Evolutionary conservation across 2,797 vertebrate species (phyloP).

Genomic region (Orientallactaga sibirica): DNA sequence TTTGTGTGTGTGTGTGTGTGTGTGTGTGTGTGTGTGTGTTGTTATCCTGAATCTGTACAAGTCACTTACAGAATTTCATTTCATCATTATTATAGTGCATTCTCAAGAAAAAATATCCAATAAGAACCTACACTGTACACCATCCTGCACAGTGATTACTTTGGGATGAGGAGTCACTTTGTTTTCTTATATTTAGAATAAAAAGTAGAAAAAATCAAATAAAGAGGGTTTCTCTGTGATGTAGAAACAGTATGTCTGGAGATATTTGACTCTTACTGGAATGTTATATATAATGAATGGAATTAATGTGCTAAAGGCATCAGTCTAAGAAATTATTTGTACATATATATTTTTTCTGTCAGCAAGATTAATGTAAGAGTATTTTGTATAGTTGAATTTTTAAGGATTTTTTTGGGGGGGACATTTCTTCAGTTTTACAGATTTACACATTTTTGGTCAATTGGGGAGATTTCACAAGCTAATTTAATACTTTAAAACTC

Average conservation of each 20-base stretch:
- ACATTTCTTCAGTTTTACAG: slow-evolving; percentile 29
- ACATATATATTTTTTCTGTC: background rate
- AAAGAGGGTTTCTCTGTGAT: slow-evolving; percentile 14
- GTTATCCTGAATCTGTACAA: background rate
- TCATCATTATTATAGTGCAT: slow-evolving; percentile 14
- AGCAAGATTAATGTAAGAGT: slow-evolving; percentile 8
- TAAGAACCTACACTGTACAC: background rate
- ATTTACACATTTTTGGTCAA: background rate
- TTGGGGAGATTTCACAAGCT: slow-evolving; percentile 29
- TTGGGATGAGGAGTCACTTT: background rate
- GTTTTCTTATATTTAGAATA: slow-evolving; percentile 2
- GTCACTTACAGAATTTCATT: slow-evolving; percentile 27
- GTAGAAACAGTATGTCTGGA: slow-evolving; percentile 21
- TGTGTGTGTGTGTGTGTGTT: too few species aligned
- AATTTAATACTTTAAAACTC: slow-evolving; percentile 4
- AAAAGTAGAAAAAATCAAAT: slow-evolving; percentile 10
- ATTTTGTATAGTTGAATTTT: slow-evolving; percentile 54
- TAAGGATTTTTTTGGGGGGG: slow-evolving; percentile 24
- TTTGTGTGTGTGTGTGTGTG: too few species aligned
- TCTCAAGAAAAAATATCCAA: background rate
- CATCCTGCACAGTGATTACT: background rate
- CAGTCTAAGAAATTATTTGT: slow-evolving; percentile 42
- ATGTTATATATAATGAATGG: slow-evolving; percentile 7
- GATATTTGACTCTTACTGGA: slow-evolving; percentile 29
- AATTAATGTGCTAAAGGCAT: background rate